A percentile compares a stretch with the other conserved stretches of the same genome.
Evolutionary conservation across 2,113 vertebrate species (phyloP).

Genomic region (Proterorhinus semilunaris): DNA sequence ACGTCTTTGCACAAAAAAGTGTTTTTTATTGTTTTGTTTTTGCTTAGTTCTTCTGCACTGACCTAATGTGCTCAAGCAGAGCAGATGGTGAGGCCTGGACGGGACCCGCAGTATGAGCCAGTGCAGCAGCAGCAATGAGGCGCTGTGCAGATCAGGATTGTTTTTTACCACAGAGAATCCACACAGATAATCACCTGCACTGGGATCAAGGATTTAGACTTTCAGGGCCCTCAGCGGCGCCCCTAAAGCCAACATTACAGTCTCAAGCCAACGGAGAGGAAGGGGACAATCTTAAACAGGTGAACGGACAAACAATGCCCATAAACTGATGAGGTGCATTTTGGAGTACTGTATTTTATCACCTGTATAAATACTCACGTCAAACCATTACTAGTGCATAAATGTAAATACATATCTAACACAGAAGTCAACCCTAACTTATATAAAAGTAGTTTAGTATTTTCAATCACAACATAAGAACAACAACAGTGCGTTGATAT

Average conservation of each 20-base stretch:
- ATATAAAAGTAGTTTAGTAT: too few relatives aligned
- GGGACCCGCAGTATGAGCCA: conserved; percentile 32
- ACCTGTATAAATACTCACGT: too few relatives aligned
- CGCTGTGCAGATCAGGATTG: conserved; percentile 52
- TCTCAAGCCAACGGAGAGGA: conserved; percentile 28
- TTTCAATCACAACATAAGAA: too few relatives aligned
- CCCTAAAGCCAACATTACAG: conserved; percentile 31
- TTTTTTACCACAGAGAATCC: conserved; percentile 65
- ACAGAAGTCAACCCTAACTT: too few relatives aligned
- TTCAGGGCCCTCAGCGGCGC: conserved; percentile 31
- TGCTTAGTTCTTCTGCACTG: background rate
- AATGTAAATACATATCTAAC: too few relatives aligned
- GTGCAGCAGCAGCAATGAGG: conserved; percentile 39
- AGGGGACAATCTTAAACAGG: background rate
- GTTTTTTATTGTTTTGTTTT: too few relatives aligned
- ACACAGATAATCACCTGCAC: conserved; percentile 59
- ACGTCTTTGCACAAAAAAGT: background rate
- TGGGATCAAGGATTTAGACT: conserved; percentile 65
- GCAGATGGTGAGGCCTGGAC: conserved; percentile 57
- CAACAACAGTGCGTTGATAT: too few relatives aligned
- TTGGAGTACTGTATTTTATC: too few relatives aligned
- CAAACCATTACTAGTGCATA: too few relatives aligned
- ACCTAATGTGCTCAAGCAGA: conserved; percentile 11
- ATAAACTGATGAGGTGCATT: too few relatives aligned
- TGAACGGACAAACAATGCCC: too few relatives aligned